Conservation (phyloP, 2,888 invertebrate genomes). For the Philereme transversata region DNA sequence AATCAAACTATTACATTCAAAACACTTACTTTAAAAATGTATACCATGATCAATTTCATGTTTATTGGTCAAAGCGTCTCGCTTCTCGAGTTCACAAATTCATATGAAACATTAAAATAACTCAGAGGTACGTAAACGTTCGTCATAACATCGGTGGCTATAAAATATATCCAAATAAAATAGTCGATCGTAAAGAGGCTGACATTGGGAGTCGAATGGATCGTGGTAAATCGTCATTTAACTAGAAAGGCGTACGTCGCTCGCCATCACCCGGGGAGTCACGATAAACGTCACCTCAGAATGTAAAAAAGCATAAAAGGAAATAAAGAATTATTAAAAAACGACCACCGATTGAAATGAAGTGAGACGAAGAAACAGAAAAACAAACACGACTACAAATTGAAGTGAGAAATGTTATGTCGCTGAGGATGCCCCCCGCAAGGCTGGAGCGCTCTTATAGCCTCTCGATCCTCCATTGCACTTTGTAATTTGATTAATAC, state of each 20-base stretch:
- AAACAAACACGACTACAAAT: constrained; percentile 75
- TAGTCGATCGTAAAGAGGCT: constrained; percentile 76
- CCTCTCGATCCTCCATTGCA: constrained; percentile 58
- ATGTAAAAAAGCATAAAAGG: constrained; percentile 73
- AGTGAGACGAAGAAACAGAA: constrained; percentile 70
- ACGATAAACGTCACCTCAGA: constrained; percentile 81
- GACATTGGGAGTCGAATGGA: constrained; percentile 75
- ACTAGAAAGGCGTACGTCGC: constrained; percentile 62
- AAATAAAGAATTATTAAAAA: constrained; percentile 50
- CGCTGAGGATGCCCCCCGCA: constrained; percentile 69
- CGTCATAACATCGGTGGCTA: constrained; percentile 78
- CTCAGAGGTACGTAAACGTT: constrained; percentile 67
- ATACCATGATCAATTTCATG: constrained; percentile 64
- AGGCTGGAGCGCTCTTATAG: constrained; percentile 48
- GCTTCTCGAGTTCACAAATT: constrained; percentile 61
- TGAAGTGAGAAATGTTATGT: constrained; percentile 81
- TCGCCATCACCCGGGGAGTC: constrained; percentile 72
- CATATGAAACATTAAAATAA: constrained; percentile 71
- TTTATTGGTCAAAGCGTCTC: constrained; percentile 59
- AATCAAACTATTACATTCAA: constrained; percentile 34
- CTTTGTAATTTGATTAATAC: constrained; percentile 67
- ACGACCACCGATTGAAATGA: constrained; percentile 71
- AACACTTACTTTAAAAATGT: constrained; percentile 43
- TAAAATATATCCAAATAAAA: constrained; percentile 79
- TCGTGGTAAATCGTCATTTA: constrained; percentile 78